phyloP scores from a whole-genome alignment of 2,888 invertebrate species.

The Mellilla xanthometata region DNA sequence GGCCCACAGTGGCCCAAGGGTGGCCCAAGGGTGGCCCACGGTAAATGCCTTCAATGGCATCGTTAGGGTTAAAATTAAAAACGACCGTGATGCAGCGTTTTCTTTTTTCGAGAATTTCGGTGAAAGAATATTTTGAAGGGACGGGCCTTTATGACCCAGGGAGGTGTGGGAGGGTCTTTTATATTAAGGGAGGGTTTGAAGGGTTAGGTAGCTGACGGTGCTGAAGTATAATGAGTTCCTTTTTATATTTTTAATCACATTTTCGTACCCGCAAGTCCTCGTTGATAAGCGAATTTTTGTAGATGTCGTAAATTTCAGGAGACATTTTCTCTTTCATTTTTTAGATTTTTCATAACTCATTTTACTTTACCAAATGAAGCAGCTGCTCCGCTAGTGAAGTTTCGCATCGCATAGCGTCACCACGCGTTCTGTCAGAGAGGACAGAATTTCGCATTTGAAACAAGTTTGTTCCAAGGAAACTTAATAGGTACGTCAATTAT shows the following conservation, averaged over 20 bases:
- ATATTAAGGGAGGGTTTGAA: slow-evolving; percentile 57
- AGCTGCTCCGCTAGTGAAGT: too few relatives aligned
- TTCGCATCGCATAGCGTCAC: too few relatives aligned
- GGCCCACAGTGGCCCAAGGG: slow-evolving; percentile 34
- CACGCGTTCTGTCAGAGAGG: too few relatives aligned
- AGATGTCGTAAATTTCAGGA: slow-evolving; percentile 15
- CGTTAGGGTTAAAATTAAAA: slow-evolving; percentile 80
- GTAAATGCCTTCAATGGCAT: slow-evolving; percentile 74
- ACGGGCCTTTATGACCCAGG: slow-evolving; percentile 59
- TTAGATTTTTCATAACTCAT: not conserved
- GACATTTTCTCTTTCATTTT: not conserved
- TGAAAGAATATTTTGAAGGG: slow-evolving; percentile 78
- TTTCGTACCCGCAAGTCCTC: slow-evolving; percentile 38
- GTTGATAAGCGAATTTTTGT: slow-evolving; percentile 39
- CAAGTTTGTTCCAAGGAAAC: too few relatives aligned
- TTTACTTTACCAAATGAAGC: too few relatives aligned
- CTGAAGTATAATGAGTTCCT: slow-evolving; percentile 71
- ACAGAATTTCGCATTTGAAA: too few relatives aligned
- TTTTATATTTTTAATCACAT: slow-evolving; percentile 65
- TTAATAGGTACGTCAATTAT: too few relatives aligned
- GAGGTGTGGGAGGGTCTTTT: slow-evolving; percentile 69
- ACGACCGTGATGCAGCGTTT: slow-evolving; percentile 76
- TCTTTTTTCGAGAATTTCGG: slow-evolving; percentile 71
- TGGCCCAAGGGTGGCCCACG: slow-evolving; percentile 45
- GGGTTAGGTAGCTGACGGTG: slow-evolving; percentile 60